Evolutionary conservation across 2,113 vertebrate genomes (phyloP), one percentile per base, ranked within the genome.

Genomic region (Tetrax tetrax): DNA sequence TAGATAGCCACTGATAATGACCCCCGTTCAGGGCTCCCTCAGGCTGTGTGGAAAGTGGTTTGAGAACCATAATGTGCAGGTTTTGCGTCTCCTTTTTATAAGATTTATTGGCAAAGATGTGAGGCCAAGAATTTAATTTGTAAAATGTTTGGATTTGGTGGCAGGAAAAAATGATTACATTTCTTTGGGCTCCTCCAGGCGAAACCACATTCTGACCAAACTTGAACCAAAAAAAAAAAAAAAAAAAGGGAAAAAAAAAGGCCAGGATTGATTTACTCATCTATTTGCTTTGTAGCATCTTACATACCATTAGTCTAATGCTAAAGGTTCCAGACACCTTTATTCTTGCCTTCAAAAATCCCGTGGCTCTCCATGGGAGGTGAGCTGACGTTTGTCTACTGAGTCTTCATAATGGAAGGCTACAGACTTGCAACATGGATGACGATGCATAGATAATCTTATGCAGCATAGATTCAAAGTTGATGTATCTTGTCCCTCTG

Each of bases 171-270:
- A 45, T 7, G 0, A 33, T 65, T 61, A 6, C 5, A 69, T 76
- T 87, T 87, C 23, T 43, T 79, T 51, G 18, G 13, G 2, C 7
- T 89, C 9, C 64, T 94, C 35, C 68, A 90, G 53, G 41, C 16
- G 3, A 96, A 96, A 71, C 14, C 17, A 70, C 70, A 71, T 78
- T 95, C 23, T 92, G 71, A 92, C 24, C 68, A 88, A 90, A 65
- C 0, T 4, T 56, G 56, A 88, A 72, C 27, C 12, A 77, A 78
- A 81, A 24, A 28, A 48, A 20, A 77, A 78, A 81, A 24, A 28
- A 48, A 20, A 60, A 25, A 31, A 38, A 9, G 38, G 23, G 13
- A 21, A 50, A 21, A 59, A 0, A n/a, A 38, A 45, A 41, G 15
- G 4, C 54, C 72, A 33, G 0, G 9, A 29, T 47, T 22, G 5